phyloP scores from a whole-genome alignment of 2,113 vertebrate genomes.

The Odocoileus hemionus region DNA sequence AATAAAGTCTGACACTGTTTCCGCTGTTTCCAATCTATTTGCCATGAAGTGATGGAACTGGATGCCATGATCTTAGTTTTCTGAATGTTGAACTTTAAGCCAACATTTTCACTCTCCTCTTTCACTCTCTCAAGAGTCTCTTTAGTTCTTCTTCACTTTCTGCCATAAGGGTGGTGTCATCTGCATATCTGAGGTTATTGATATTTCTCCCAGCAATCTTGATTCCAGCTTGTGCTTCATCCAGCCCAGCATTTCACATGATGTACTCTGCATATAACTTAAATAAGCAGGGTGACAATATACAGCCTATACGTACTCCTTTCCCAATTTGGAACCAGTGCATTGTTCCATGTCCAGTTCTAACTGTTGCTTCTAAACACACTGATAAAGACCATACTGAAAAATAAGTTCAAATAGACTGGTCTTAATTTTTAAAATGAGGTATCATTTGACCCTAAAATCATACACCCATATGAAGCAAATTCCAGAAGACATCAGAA shows the following conservation, averaged over 20 bases:
- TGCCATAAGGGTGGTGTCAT: neutral
- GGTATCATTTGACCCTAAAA: neutral
- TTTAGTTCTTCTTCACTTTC: neutral
- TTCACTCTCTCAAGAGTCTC: neutral
- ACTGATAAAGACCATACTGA: neutral
- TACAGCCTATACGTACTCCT: no score
- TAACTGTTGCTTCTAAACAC: neutral
- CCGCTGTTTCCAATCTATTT: neutral
- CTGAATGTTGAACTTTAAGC: neutral
- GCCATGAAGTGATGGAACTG: neutral
- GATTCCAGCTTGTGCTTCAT: neutral
- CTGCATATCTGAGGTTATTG: neutral
- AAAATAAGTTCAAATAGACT: neutral
- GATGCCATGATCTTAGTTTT: neutral
- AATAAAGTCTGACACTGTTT: neutral
- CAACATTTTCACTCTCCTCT: neutral
- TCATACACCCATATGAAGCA: neutral
- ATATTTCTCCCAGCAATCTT: neutral
- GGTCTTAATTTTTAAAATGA: neutral
- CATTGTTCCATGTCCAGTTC: neutral
- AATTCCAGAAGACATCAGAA: neutral
- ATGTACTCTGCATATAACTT: neutral
- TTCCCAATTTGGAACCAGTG: no score
- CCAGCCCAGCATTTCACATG: neutral
- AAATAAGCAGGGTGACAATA: neutral